Conservation (phyloP, 2,888 invertebrate species). For the Trichopria drosophilae region DNA sequence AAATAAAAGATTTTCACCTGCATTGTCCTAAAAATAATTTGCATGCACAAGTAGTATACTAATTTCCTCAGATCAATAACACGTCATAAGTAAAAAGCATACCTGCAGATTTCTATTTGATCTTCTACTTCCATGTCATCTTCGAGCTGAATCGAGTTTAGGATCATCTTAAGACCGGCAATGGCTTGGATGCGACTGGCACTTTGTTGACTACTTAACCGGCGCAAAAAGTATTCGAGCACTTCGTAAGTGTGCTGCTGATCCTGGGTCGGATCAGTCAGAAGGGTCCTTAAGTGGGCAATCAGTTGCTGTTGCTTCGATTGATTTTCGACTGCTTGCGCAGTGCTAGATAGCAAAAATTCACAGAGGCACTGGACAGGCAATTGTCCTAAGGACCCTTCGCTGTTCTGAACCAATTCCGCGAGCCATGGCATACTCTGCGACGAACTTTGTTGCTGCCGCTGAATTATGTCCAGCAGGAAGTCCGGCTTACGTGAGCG, state of each 20-base stretch:
- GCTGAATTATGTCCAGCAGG: constrained; percentile 86
- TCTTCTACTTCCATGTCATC: constrained; percentile 56
- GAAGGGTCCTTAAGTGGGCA: constrained; percentile 64
- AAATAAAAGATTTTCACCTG: too few species aligned
- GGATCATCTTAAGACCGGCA: constrained; percentile 72
- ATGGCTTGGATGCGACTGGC: constrained; percentile 78
- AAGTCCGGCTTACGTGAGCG: constrained; percentile 88
- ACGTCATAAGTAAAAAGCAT: constrained; percentile 16
- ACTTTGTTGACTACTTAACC: constrained; percentile 81
- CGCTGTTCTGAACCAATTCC: constrained; percentile 88
- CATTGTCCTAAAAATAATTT: too few species aligned
- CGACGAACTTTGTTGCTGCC: constrained; percentile 77
- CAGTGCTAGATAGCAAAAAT: constrained; percentile 75
- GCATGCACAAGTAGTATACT: too few species aligned
- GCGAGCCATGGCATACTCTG: constrained; percentile 98
- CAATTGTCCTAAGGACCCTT: constrained; percentile 82
- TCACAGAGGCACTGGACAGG: constrained; percentile 98
- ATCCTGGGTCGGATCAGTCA: constrained; percentile 63
- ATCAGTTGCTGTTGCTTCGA: constrained; percentile 78
- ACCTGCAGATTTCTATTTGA: constrained; percentile 49
- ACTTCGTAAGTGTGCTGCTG: constrained; percentile 77
- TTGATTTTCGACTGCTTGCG: constrained; percentile 68
- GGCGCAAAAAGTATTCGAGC: constrained; percentile 83
- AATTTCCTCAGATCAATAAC: neutral
- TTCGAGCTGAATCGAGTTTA: constrained; percentile 60